phyloP scores from a whole-genome alignment of 2,113 vertebrate species.

The Sturnus vulgaris region DNA sequence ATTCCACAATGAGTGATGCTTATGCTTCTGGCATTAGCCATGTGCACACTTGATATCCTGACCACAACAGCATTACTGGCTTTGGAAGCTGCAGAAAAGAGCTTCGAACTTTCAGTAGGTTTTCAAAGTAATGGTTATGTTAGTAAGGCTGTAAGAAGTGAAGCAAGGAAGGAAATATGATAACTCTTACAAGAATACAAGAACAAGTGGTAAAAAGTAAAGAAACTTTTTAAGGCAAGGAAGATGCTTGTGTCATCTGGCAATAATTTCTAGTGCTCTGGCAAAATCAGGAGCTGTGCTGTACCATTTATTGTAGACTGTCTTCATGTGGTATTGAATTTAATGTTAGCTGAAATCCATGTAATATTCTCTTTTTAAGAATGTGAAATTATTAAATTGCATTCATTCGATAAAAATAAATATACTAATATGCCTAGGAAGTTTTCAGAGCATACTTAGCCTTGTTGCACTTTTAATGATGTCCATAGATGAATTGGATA shows the following conservation, averaged over 20 bases:
- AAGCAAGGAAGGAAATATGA: neutral
- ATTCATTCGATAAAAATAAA: neutral
- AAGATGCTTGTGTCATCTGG: neutral
- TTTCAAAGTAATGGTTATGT: neutral
- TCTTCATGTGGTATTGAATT: neutral
- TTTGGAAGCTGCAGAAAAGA: neutral
- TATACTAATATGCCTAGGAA: neutral
- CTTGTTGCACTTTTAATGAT: neutral
- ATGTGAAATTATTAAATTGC: neutral
- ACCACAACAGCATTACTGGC: neutral
- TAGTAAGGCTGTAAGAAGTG: neutral
- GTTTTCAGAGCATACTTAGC: neutral
- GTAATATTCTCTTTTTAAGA: neutral
- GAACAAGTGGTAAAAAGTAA: neutral
- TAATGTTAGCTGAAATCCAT: neutral
- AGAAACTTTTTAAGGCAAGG: neutral
- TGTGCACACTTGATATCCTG: neutral
- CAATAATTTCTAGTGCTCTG: neutral
- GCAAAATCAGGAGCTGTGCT: neutral
- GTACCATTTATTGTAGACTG: neutral
- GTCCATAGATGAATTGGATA: accelerated
- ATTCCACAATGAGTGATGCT: neutral
- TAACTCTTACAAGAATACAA: neutral
- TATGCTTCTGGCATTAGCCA: neutral
- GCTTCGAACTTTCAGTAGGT: neutral